A percentile compares a stretch with the other conserved stretches of the same genome.
phyloP scores from a whole-genome alignment of 2,888 invertebrate species.

The Morpho achilles region DNA sequence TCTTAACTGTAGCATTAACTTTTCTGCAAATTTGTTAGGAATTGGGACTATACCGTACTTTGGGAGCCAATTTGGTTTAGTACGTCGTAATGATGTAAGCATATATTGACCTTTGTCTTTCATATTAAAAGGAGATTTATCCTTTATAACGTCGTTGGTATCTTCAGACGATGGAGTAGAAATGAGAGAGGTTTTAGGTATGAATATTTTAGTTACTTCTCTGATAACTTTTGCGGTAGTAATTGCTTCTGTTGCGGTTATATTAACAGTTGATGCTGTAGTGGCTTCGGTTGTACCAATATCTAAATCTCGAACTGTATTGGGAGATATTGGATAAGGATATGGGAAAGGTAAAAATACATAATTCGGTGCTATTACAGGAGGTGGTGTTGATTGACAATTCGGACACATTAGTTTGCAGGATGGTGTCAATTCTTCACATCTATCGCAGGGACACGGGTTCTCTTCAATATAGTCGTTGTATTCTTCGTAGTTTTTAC shows the following conservation, averaged over 20 bases:
- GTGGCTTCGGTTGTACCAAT: conserved; percentile 17
- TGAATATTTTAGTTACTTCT: conserved; percentile 5
- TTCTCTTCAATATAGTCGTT: conserved; percentile 36
- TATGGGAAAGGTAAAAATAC: conserved; percentile 25
- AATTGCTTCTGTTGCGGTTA: conserved; percentile 10
- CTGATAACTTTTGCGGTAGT: conserved; percentile 11
- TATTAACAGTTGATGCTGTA: conserved; percentile 15
- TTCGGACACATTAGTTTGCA: conserved; percentile 26
- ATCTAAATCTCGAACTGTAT: conserved; percentile 4
- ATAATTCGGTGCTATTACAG: conserved; percentile 16
- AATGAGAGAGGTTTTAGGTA: conserved; percentile 3
- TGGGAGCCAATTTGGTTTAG: conserved; percentile 46
- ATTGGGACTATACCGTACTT: conserved; percentile 57
- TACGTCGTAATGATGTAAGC: conserved; percentile 40
- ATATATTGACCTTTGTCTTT: conserved; percentile 36
- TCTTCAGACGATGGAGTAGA: conserved; percentile 13
- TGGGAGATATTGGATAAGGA: conserved; percentile 17
- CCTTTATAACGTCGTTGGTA: conserved; percentile 10
- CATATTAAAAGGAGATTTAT: conserved; percentile 10
- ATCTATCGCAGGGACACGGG: conserved; percentile 28
- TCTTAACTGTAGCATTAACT: conserved; percentile 43
- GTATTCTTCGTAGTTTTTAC: conserved; percentile 25
- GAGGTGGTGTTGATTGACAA: conserved; percentile 17
- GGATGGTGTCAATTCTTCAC: conserved; percentile 23
- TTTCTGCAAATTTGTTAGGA: conserved; percentile 48